Percentiles rank a stretch among this genome's conserved stretches.
Evolutionary conservation across 2,113 vertebrate species (phyloP).

Genomic region (Mus spicilegus): DNA sequence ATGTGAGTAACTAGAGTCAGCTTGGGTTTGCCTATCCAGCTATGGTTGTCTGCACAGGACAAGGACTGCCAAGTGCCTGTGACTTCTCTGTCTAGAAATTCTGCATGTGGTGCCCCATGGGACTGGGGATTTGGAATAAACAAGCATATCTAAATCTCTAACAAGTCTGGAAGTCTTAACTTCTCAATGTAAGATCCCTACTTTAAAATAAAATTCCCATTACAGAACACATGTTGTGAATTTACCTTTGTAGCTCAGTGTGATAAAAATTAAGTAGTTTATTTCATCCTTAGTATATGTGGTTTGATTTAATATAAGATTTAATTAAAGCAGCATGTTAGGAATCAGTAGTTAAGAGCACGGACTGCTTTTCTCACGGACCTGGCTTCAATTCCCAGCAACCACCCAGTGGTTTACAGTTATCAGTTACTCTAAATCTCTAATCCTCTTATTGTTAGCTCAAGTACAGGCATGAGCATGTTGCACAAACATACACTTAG

Average conservation of each 20-base stretch:
- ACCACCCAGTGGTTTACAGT: not conserved
- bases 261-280: not conserved
- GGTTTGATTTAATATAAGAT: constrained; percentile 35
- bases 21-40: not conserved
- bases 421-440: not conserved
- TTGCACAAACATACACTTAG: not conserved
- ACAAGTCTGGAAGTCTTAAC: not conserved
- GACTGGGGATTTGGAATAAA: not conserved
- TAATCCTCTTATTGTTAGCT: not conserved
- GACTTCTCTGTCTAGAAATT: not conserved
- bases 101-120: not conserved
- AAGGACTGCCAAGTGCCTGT: not conserved
- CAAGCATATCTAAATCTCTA: not conserved
- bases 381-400: not conserved
- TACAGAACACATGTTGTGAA: not conserved
- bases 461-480: not conserved
- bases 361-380: not conserved
- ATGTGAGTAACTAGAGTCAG: not conserved
- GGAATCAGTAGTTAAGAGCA: not conserved
- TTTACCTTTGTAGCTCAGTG: not conserved
- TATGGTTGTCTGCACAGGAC: not conserved
- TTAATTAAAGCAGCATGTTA: constrained; percentile 47
- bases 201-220: not conserved
- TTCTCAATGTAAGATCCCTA: not conserved
- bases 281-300: not conserved